Evolutionary conservation across 2,888 invertebrate genomes (phyloP).

Genomic region (Gibbula magus): DNA sequence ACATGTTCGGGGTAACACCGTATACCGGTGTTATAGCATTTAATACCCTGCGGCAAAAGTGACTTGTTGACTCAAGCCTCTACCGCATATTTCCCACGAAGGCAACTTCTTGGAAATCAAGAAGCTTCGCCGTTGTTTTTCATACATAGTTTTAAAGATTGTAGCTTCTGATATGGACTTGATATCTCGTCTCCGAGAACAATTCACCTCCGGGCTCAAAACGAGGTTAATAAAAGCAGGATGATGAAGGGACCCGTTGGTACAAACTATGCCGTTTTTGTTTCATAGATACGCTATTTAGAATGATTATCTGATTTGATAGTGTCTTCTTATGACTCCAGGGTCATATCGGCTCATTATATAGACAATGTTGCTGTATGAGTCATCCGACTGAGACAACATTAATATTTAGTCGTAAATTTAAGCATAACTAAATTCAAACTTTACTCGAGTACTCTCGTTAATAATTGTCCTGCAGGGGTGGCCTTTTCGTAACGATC

Average conservation of each 20-base stretch:
- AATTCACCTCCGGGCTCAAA: background rate
- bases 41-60: background rate
- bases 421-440: no score
- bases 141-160: slow-evolving; percentile 6
- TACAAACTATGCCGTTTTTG: slow-evolving; percentile 13
- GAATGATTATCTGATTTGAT: slow-evolving; percentile 18
- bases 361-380: background rate
- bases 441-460: no score
- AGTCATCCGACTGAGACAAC: no score
- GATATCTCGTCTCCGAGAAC: background rate
- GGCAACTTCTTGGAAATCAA: slow-evolving; percentile 1
- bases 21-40: slow-evolving; percentile 16
- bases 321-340: background rate
- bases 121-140: background rate
- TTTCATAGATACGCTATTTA: slow-evolving; percentile 3
- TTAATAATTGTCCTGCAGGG: no score
- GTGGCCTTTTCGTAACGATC: no score
- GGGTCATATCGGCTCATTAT: slow-evolving; percentile 6
- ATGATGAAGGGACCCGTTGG: background rate
- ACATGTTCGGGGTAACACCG: slow-evolving; percentile 16
- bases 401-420: no score
- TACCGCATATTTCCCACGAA: slow-evolving; percentile 12
- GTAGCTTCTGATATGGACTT: background rate
- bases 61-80: slow-evolving; percentile 2
- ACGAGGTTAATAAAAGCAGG: background rate